phyloP scores from a whole-genome alignment of 1,140 invertebrate species.

The Trichonephila clavata region DNA sequence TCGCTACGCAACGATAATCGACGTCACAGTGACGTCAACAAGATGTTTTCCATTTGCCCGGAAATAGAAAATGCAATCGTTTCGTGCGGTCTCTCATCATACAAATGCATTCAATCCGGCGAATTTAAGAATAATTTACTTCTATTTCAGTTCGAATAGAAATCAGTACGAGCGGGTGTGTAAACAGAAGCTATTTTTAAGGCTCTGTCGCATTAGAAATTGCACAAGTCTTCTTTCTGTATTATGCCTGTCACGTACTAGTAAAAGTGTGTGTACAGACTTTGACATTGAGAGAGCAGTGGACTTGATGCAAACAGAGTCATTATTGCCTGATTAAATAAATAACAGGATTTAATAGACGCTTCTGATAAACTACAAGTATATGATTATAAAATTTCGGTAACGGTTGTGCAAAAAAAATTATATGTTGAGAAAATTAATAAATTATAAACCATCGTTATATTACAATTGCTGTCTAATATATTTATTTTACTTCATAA shows the following conservation, averaged over 20 bases:
- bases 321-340: too few relatives aligned
- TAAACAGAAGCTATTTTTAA: conserved; percentile 51
- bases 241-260: background rate
- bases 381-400: too few relatives aligned
- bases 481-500: too few relatives aligned
- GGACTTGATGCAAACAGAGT: too few relatives aligned
- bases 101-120: background rate
- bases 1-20: conserved; percentile 13
- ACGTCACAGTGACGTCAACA: conserved; percentile 47
- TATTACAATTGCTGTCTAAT: too few relatives aligned
- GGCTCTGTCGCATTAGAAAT: background rate
- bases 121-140: conserved; percentile 14
- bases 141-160: conserved; percentile 47
- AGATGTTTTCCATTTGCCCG: conserved; percentile 40
- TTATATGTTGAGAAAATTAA: too few relatives aligned
- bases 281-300: background rate
- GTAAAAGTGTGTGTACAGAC: background rate
- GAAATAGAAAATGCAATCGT: conserved; percentile 40
- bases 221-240: background rate
- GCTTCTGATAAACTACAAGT: too few relatives aligned
- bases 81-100: conserved; percentile 13
- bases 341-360: too few relatives aligned
- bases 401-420: too few relatives aligned
- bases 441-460: too few relatives aligned
- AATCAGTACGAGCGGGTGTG: conserved; percentile 9